Base-by-base conservation (phyloP, 2,113 vertebrate genomes). In the Budorcas taxicolor region DNA sequence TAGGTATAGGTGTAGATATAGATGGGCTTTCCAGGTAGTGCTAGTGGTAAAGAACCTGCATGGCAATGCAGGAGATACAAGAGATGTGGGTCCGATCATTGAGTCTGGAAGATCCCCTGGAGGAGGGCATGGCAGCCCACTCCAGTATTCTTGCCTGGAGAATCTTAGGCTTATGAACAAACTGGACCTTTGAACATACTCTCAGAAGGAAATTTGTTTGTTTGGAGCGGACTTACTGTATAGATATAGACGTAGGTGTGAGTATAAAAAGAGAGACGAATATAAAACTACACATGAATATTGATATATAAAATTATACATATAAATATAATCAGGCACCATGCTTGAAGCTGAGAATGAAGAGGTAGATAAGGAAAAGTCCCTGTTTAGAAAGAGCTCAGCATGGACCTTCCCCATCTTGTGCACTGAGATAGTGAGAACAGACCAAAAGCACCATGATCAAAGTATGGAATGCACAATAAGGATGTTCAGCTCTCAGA, bases 11-110 rank as follows among this genome's bases (percentile, higher is more conserved):
- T 52, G 6, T 12, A 91, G 31, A 9, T 17, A 27, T 9, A 74
- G 57, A 25, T 53, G 43, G 10, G 19, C n/a, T 74, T 23, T 74
- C 67, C 67, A 74, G 67, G 21, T 40, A 3, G 67, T 40, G 21
- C n/a, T 74, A 25, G 10, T 6, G 67, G n/a, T 40, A 40, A 71
- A 74, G 67, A 74, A 25, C 36, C 67, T 12, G 3, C 19, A 23
- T 2, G n/a, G n/a, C n/a, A 23, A 1, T 71, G 67, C 67, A 71
- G n/a, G n/a, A 71, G 67, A 6, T 21, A 71, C 10, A 71, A 71
- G 67, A 74, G 36, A 74, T 40, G 67, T 40, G 11, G 67, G 21
- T 40, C 6, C 1, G 0, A 40, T 40, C 0, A 0, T 36, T 74
- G 19, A 36, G 11, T 74, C 10, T 3, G 11, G 36, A 40, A 25